A percentile compares a stretch with the other conserved stretches of the same genome.
phyloP scores from a whole-genome alignment of 2,113 vertebrate species.

The Prionailurus viverrinus region DNA sequence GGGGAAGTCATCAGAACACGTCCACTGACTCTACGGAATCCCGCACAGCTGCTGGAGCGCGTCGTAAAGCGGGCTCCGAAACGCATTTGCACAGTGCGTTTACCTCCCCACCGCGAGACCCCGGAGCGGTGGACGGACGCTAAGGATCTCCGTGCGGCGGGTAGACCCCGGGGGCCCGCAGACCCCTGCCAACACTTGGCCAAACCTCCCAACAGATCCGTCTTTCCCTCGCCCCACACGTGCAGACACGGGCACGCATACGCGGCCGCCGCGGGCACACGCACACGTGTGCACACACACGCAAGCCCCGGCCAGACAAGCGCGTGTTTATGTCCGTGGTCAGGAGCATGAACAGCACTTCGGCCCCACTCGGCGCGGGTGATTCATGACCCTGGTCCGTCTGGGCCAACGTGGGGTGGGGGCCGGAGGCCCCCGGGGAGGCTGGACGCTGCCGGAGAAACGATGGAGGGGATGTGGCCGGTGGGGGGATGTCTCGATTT shows the following conservation, averaged over 20 bases:
- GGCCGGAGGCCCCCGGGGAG: neutral
- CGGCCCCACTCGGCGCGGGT: slow-evolving; percentile 78
- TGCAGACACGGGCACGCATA: rapidly evolving
- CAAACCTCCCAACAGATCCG: rapidly evolving
- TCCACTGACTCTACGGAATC: rapidly evolving
- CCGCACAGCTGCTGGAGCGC: rapidly evolving
- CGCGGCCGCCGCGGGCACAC: neutral
- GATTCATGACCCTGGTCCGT: slow-evolving; percentile 81
- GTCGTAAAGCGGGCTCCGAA: rapidly evolving
- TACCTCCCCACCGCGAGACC: neutral
- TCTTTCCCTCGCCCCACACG: neutral
- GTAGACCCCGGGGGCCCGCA: no score
- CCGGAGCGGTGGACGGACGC: rapidly evolving
- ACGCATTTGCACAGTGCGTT: rapidly evolving
- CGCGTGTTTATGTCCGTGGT: slow-evolving; percentile 82
- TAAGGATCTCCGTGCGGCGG: rapidly evolving
- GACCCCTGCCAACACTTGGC: neutral
- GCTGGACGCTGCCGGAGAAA: slow-evolving; percentile 67
- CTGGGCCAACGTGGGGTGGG: slow-evolving; percentile 45
- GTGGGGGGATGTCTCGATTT: slow-evolving; percentile 82
- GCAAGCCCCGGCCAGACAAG: slow-evolving; percentile 15
- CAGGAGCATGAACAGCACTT: slow-evolving; percentile 81
- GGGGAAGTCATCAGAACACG: no score
- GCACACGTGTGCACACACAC: neutral
- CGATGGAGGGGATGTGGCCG: slow-evolving; percentile 80